Percentiles rank a stretch among this genome's conserved stretches.
Evolutionary conservation across 1,140 invertebrate genomes (phyloP).

Genomic region (Formica selysi): DNA sequence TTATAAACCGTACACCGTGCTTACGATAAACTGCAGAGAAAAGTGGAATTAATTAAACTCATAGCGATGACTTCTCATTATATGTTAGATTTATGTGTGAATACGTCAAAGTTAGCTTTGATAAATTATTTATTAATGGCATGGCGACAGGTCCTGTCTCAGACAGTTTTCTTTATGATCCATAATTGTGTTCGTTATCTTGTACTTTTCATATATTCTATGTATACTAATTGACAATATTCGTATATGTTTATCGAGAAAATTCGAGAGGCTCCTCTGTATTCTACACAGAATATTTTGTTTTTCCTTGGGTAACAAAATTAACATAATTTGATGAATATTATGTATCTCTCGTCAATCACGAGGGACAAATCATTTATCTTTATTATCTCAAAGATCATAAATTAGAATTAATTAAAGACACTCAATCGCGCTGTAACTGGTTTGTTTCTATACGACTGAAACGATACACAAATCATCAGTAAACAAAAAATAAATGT

Average conservation of each 20-base stretch:
- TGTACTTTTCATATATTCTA: background rate
- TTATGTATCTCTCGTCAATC: background rate
- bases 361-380: conserved; percentile 1
- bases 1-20: background rate
- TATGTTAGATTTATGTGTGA: background rate
- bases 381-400: conserved; percentile 9
- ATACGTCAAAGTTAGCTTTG: background rate
- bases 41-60: conserved; percentile 10
- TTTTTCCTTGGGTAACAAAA: background rate
- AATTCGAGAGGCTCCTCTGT: background rate
- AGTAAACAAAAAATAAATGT: background rate
- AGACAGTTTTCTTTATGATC: conserved; percentile 23
- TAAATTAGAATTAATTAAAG: conserved; percentile 27
- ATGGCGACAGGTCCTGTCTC: background rate
- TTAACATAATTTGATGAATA: conserved; percentile 35
- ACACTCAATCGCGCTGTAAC: background rate
- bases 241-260: conserved; percentile 7
- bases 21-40: background rate
- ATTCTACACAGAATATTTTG: background rate
- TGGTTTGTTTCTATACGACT: background rate
- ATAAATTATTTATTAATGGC: conserved; percentile 32
- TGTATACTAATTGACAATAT: background rate
- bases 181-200: background rate
- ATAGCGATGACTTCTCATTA: background rate
- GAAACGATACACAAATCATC: conserved; percentile 10